Percentiles rank a stretch among this genome's conserved stretches.
Conservation (phyloP, 2,888 invertebrate genomes). For the Leucania comma region DNA sequence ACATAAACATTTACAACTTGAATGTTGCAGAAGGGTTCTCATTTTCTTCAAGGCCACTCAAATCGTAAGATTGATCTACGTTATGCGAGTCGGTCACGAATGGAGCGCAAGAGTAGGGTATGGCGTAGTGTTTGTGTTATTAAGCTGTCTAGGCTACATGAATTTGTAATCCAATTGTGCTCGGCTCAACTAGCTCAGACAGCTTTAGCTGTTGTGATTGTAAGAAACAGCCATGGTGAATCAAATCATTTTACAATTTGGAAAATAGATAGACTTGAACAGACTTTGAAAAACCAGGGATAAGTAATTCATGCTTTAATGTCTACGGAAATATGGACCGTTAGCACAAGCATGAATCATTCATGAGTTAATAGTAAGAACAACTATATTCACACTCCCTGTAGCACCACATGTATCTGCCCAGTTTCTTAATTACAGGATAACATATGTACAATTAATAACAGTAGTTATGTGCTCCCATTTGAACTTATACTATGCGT, state of each 20-base stretch:
- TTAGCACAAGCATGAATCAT: conserved; percentile 42
- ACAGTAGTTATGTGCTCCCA: conserved; percentile 8
- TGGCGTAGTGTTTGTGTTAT: not conserved
- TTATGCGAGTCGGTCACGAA: not conserved
- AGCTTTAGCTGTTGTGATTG: conserved; percentile 1
- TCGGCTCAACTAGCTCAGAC: not conserved
- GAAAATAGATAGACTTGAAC: not conserved
- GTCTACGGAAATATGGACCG: conserved; percentile 22
- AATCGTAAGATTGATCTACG: not conserved
- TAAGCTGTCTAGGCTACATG: not conserved
- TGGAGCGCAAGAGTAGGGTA: not conserved
- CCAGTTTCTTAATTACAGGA: conserved; percentile 4
- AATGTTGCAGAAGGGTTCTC: not conserved
- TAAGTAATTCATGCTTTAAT: conserved; percentile 34
- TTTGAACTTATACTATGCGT: conserved; percentile 6
- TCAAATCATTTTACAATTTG: conserved; percentile 4
- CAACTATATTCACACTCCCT: not conserved
- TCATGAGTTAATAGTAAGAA: conserved; percentile 10
- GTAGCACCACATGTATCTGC: not conserved
- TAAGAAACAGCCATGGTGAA: not conserved
- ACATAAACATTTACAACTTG: conserved; percentile 7
- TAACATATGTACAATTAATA: conserved; percentile 9
- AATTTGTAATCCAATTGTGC: not conserved
- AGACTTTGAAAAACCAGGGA: conserved; percentile 10
- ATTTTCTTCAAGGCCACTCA: conserved; percentile 1